Evolutionary conservation across 2,113 vertebrate species (phyloP).

Genomic region (Nansenia antarctica): DNA sequence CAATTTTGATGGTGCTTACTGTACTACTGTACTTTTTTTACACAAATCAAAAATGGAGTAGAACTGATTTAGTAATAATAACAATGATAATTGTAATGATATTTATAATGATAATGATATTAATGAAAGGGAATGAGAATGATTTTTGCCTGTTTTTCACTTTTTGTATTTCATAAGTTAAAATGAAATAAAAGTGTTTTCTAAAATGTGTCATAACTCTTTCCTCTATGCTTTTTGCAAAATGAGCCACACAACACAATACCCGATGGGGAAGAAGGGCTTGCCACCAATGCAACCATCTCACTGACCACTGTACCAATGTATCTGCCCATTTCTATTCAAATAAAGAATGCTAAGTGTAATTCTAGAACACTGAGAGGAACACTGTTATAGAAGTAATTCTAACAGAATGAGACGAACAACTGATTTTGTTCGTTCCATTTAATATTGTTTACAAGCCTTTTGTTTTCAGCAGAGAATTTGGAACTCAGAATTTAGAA

Average conservation of each 20-base stretch:
- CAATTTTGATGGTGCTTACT: conserved; percentile 62
- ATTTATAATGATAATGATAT: conserved; percentile 78
- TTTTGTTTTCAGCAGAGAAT: background rate
- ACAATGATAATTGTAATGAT: conserved; percentile 78
- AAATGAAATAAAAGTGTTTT: conserved; percentile 69
- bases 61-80: conserved; percentile 54
- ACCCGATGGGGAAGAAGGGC: background rate
- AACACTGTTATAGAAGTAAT: too few species aligned
- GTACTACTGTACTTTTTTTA: conserved; percentile 52
- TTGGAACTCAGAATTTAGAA: too few species aligned
- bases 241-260: too few species aligned
- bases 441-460: background rate
- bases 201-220: conserved; percentile 40
- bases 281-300: background rate
- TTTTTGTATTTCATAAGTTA: conserved; percentile 62
- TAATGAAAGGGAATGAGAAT: conserved; percentile 71
- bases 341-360: background rate
- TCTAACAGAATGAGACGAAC: background rate
- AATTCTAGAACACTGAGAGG: background rate
- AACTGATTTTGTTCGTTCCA: background rate
- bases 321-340: background rate
- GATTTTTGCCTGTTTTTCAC: conserved; percentile 58
- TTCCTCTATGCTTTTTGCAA: background rate
- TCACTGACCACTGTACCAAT: background rate
- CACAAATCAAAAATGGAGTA: conserved; percentile 49